Evolutionary conservation across 2,888 invertebrate species (phyloP).

Genomic region (Cancer borealis): DNA sequence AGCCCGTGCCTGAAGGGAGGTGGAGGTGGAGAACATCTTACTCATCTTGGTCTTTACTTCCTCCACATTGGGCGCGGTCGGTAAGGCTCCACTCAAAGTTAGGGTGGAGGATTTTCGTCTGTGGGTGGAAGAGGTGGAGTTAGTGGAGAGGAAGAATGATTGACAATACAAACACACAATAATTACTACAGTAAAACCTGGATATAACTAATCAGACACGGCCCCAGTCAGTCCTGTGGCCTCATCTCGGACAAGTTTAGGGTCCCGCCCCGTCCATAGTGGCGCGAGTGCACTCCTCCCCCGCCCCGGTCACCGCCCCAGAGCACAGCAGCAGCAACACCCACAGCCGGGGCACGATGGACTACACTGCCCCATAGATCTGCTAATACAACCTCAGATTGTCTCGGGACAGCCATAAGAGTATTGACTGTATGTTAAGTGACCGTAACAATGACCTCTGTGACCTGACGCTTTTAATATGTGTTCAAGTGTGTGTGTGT

Average conservation of each 20-base stretch:
- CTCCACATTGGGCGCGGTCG: slow-evolving; percentile 80
- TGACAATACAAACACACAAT: too few relatives aligned
- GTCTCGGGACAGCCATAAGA: slow-evolving; percentile 79
- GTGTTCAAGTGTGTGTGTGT: too few relatives aligned
- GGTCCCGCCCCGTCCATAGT: too few relatives aligned
- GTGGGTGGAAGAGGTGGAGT: not conserved
- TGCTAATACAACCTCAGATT: slow-evolving; percentile 84
- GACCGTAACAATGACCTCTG: too few relatives aligned
- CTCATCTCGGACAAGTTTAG: too few relatives aligned
- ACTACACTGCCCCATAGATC: slow-evolving; percentile 86
- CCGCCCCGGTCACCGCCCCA: slow-evolving; percentile 83
- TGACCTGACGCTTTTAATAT: too few relatives aligned
- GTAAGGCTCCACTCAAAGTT: slow-evolving; percentile 57
- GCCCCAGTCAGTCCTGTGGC: too few relatives aligned
- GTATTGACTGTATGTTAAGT: slow-evolving; percentile 80
- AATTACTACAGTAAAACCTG: too few relatives aligned
- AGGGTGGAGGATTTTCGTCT: slow-evolving; percentile 61
- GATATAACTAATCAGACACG: too few relatives aligned
- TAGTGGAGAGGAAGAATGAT: too few relatives aligned
- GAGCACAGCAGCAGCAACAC: slow-evolving; percentile 84
- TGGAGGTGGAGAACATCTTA: slow-evolving; percentile 82
- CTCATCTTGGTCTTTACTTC: slow-evolving; percentile 84
- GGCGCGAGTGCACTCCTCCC: slow-evolving; percentile 83
- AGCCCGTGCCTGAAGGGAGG: slow-evolving; percentile 46
- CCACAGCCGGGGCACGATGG: slow-evolving; percentile 84